These are phyloP conservation scores for Zhuqinia jingwanae DNA, from an alignment of 2,888 invertebrate species.

Conservation along the genomic window DNA sequence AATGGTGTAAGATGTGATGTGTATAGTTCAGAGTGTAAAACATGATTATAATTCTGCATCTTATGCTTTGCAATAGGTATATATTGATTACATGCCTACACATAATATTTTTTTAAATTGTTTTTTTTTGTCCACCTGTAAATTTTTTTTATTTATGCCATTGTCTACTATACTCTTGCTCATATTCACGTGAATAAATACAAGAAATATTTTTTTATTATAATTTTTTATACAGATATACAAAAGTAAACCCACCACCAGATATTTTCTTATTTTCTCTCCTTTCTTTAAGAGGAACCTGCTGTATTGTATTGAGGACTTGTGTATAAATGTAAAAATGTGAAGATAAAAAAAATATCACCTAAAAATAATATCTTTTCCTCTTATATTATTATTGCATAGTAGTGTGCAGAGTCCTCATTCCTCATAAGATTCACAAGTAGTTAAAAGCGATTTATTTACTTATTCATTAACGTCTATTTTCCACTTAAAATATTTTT, in stretches of 20 bases:
- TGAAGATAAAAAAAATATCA: slow-evolving; percentile 11
- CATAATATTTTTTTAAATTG: slow-evolving; percentile 41
- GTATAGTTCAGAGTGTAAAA: no score
- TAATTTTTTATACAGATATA: slow-evolving; percentile 30
- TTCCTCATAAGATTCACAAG: slow-evolving; percentile 38
- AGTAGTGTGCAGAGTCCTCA: slow-evolving; percentile 27
- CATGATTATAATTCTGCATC: no score
- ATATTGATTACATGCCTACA: no score
- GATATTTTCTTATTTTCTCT: slow-evolving; percentile 37
- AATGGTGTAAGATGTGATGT: no score
- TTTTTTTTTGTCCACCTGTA: no score
- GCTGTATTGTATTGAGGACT: no score
- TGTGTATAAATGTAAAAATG: no score
- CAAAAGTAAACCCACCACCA: no score
- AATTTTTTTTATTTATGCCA: not conserved
- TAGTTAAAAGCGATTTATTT: slow-evolving; percentile 73
- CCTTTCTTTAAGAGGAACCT: no score
- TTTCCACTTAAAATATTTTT: slow-evolving; percentile 68
- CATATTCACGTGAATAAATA: slow-evolving; percentile 49
- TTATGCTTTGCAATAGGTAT: no score
- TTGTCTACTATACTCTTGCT: not conserved
- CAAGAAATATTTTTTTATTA: slow-evolving; percentile 58
- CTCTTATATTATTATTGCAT: not conserved
- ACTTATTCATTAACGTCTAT: slow-evolving; percentile 72
- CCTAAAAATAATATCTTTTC: slow-evolving; percentile 21